Percentiles rank a stretch among this genome's conserved stretches.
Evolutionary conservation across 2,113 vertebrate genomes (phyloP).

Genomic region (Tragelaphus imberbis): DNA sequence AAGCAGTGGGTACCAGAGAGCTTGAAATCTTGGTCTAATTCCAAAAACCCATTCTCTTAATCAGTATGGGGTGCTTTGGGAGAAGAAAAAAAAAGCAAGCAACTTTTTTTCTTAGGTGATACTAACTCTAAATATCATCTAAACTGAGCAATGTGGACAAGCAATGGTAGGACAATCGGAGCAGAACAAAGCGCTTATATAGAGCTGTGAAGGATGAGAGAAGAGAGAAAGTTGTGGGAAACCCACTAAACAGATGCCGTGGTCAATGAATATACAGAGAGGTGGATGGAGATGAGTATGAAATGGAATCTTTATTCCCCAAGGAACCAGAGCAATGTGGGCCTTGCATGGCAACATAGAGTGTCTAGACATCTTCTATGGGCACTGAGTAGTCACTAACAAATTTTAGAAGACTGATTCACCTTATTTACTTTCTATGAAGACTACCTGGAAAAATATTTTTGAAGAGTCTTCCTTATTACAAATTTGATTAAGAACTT

Average conservation of each 20-base stretch:
- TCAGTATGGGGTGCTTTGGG: not conserved
- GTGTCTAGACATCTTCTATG: not conserved
- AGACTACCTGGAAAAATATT: not conserved
- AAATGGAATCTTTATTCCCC: not conserved
- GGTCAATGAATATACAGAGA: not conserved
- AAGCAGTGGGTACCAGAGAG: not conserved
- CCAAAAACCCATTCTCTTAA: not conserved
- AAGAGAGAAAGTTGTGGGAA: not conserved
- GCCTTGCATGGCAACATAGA: not conserved
- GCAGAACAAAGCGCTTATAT: not conserved
- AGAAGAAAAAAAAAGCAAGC: not conserved
- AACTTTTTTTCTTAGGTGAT: not conserved
- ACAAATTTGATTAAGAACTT: slow-evolving; percentile 5
- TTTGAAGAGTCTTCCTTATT: not conserved
- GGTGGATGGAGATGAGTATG: not conserved
- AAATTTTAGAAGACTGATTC: not conserved
- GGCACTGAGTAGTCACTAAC: not conserved
- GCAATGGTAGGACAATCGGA: not conserved
- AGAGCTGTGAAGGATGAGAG: not conserved
- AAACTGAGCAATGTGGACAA: not conserved
- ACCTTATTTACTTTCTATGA: not conserved
- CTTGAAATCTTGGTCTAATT: slow-evolving; percentile 27
- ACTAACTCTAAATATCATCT: not conserved
- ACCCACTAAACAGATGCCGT: not conserved
- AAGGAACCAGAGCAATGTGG: not conserved